A percentile compares a stretch with the other conserved stretches of the same genome.
Evolutionary conservation across 2,113 vertebrate genomes (phyloP).

Genomic region (Tupaia chinensis): DNA sequence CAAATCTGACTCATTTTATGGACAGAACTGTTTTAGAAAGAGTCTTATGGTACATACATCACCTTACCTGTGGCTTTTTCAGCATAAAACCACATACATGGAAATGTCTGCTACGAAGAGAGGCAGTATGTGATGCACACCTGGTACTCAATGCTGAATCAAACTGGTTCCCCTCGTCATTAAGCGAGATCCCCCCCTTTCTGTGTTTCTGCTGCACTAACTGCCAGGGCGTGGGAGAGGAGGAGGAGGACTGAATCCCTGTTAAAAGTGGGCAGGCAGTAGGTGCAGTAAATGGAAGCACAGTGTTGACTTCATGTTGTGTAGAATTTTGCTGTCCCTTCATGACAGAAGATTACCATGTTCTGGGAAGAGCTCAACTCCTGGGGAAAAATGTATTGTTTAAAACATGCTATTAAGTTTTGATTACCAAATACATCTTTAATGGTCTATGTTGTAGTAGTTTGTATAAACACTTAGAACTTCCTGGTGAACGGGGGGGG

Average conservation of each 20-base stretch:
- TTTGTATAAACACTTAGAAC: constrained; percentile 79
- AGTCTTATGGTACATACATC: constrained; percentile 48
- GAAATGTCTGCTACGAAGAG: neutral
- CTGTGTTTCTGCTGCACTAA: constrained; percentile 80
- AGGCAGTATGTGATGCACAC: neutral
- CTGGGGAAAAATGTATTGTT: constrained; percentile 56
- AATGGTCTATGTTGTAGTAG: constrained; percentile 76
- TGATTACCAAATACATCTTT: constrained; percentile 57
- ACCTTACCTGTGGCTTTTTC: constrained; percentile 35
- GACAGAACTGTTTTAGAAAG: constrained; percentile 31
- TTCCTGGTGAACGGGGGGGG: constrained; percentile 78
- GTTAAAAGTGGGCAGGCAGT: neutral
- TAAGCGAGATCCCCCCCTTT: constrained; percentile 67
- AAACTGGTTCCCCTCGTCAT: constrained; percentile 83
- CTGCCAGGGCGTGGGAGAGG: constrained; percentile 55
- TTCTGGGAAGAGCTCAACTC: constrained; percentile 11
- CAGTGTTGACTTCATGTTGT: neutral
- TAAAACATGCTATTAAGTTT: constrained; percentile 56
- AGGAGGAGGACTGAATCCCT: neutral
- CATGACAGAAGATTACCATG: neutral
- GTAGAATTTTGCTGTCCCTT: neutral
- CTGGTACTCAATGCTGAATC: constrained; percentile 86
- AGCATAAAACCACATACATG: neutral
- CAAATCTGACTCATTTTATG: neutral
- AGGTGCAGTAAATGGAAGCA: neutral